Conservation (phyloP, 2,113 vertebrate genomes). For the Phyllopteryx taeniolatus region DNA sequence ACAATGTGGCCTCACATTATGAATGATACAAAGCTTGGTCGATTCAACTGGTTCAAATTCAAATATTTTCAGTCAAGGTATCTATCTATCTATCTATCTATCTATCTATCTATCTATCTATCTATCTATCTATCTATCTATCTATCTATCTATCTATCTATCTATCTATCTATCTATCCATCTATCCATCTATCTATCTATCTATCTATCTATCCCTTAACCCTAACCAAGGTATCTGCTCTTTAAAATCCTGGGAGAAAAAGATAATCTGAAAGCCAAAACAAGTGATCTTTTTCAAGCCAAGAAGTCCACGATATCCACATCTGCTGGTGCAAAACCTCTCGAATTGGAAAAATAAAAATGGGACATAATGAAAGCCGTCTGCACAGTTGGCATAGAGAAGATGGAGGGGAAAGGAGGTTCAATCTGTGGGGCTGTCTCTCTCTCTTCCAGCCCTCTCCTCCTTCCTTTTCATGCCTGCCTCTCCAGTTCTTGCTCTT, state of each 20-base stretch:
- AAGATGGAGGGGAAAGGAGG: slow-evolving; percentile 32
- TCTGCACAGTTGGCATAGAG: slow-evolving; percentile 44
- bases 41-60: background rate
- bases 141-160: too few relatives aligned
- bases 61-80: background rate
- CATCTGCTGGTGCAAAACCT: slow-evolving; percentile 30
- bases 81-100: background rate
- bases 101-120: too few relatives aligned
- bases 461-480: slow-evolving; percentile 33
- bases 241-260: background rate
- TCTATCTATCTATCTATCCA: too few relatives aligned
- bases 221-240: background rate
- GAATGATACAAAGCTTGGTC: background rate
- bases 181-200: too few relatives aligned
- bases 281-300: slow-evolving; percentile 38
- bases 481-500: slow-evolving; percentile 38
- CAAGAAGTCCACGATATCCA: slow-evolving; percentile 36
- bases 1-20: slow-evolving; percentile 15
- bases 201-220: too few relatives aligned
- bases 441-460: slow-evolving; percentile 30
- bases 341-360: slow-evolving; percentile 48
- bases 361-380: slow-evolving; percentile 57
- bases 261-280: background rate
- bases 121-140: too few relatives aligned
- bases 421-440: slow-evolving; percentile 48